Evolutionary conservation across 1,140 invertebrate species (phyloP).

Genomic region (Xylocopa sonorina): DNA sequence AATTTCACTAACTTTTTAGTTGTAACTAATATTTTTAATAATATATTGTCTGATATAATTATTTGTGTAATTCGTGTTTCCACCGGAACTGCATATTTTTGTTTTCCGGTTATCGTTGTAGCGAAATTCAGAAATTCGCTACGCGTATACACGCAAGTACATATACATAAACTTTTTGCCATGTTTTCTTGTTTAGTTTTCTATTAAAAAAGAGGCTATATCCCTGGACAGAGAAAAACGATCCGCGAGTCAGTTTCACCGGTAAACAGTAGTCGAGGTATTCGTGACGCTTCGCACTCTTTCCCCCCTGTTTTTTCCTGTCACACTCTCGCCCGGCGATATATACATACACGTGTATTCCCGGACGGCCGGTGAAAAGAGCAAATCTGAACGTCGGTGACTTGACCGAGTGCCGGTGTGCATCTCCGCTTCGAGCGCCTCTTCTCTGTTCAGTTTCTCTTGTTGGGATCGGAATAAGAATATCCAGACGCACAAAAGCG

Average conservation of each 20-base stretch:
- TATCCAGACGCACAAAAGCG: slow-evolving; percentile 54
- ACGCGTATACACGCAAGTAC: too few relatives aligned
- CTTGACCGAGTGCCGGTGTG: slow-evolving; percentile 57
- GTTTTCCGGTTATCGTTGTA: slow-evolving; percentile 1
- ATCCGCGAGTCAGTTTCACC: not conserved
- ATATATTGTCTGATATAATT: too few relatives aligned
- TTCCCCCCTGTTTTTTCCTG: not conserved
- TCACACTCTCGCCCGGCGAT: not conserved
- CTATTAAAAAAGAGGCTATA: not conserved
- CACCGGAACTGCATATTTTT: not conserved
- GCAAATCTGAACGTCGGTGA: slow-evolving; percentile 42
- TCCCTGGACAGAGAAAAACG: not conserved
- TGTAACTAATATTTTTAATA: too few relatives aligned
- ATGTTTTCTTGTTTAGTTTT: not conserved
- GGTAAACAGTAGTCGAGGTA: not conserved
- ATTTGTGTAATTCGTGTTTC: not conserved
- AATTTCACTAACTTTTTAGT: too few relatives aligned
- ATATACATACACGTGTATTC: too few relatives aligned
- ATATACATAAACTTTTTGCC: not conserved
- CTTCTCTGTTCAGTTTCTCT: slow-evolving; percentile 20
- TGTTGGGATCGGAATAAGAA: slow-evolving; percentile 62
- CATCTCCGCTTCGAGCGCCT: slow-evolving; percentile 18
- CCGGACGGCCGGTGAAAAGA: slow-evolving; percentile 25
- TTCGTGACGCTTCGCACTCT: not conserved
- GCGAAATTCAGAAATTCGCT: slow-evolving; percentile 3